Percentiles rank a stretch among this genome's conserved stretches.
These are phyloP conservation scores for Lagria hirta DNA, from an alignment of 2,888 invertebrate genomes.

Conservation along the genomic window DNA sequence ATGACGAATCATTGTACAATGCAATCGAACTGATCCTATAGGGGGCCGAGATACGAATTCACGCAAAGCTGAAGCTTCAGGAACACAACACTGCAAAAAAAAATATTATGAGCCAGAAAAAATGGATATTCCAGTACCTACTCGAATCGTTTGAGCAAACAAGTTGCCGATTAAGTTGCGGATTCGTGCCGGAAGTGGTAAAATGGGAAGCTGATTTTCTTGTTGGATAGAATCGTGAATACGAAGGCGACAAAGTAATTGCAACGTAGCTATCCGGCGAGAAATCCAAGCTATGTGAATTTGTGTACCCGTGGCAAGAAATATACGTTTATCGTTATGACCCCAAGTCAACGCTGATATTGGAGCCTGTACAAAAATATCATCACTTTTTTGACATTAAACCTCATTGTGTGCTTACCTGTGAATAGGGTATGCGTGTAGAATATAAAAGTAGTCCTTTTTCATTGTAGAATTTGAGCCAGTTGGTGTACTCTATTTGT, in stretches of 20 bases:
- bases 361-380: slow-evolving; percentile 62
- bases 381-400: slow-evolving; percentile 11
- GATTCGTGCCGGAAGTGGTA: slow-evolving; percentile 87
- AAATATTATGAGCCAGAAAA: neutral
- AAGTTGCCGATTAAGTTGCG: slow-evolving; percentile 82
- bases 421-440: slow-evolving; percentile 74
- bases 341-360: slow-evolving; percentile 98
- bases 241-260: slow-evolving; percentile 82
- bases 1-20: slow-evolving; percentile 97
- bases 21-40: slow-evolving; percentile 78
- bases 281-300: slow-evolving; percentile 94
- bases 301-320: slow-evolving; percentile 88
- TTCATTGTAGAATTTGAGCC: slow-evolving; percentile 90
- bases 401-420: slow-evolving; percentile 55
- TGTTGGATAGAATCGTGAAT: slow-evolving; percentile 74
- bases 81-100: slow-evolving; percentile 82
- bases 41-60: slow-evolving; percentile 94
- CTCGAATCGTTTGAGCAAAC: slow-evolving; percentile 92
- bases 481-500: slow-evolving; percentile 69
- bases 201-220: slow-evolving; percentile 71
- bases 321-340: slow-evolving; percentile 93
- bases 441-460: slow-evolving; percentile 80
- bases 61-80: slow-evolving; percentile 81
- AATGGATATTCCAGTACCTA: slow-evolving; percentile 54
- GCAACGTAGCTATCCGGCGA: slow-evolving; percentile 84